These are phyloP conservation scores for Zaprionus obscuricornis DNA, from an alignment of 2,888 invertebrate genomes.

Conservation along the genomic window DNA sequence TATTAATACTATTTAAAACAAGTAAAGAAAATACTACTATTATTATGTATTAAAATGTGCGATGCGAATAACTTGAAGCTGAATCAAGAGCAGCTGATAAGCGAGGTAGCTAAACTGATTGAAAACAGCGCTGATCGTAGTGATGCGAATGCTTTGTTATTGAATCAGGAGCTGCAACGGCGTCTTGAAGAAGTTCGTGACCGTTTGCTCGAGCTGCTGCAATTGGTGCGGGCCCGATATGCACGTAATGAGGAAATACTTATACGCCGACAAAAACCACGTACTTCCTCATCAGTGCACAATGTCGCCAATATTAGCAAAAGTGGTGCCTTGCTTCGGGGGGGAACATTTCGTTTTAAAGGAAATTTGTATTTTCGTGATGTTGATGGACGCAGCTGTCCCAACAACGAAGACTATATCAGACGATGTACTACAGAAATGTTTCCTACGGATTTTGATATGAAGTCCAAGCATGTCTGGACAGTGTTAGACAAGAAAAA, in stretches of 20 bases:
- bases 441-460: slow-evolving; percentile 83
- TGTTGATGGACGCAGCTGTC: slow-evolving; percentile 84
- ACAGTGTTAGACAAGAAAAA: slow-evolving; percentile 85
- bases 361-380: slow-evolving; percentile 87
- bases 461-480: slow-evolving; percentile 85
- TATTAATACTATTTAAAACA: not conserved
- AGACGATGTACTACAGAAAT: slow-evolving; percentile 81
- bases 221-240: slow-evolving; percentile 61
- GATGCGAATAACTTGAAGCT: slow-evolving; percentile 15
- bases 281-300: not conserved
- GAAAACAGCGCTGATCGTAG: slow-evolving; percentile 18
- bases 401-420: slow-evolving; percentile 86
- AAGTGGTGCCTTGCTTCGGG: slow-evolving; percentile 84
- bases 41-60: too few species aligned
- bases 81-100: slow-evolving; percentile 35
- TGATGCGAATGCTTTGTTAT: slow-evolving; percentile 60
- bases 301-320: slow-evolving; percentile 23
- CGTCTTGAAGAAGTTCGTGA: slow-evolving; percentile 60
- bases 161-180: slow-evolving; percentile 74
- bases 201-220: slow-evolving; percentile 55
- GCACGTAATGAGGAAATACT: slow-evolving; percentile 62
- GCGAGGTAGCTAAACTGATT: slow-evolving; percentile 49
- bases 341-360: slow-evolving; percentile 83
- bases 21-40: not conserved
- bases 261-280: slow-evolving; percentile 29